Evolutionary conservation across 2,113 vertebrate species (phyloP), one percentile per base, ranked within the genome.

Genomic region (Percopsis transmontana): DNA sequence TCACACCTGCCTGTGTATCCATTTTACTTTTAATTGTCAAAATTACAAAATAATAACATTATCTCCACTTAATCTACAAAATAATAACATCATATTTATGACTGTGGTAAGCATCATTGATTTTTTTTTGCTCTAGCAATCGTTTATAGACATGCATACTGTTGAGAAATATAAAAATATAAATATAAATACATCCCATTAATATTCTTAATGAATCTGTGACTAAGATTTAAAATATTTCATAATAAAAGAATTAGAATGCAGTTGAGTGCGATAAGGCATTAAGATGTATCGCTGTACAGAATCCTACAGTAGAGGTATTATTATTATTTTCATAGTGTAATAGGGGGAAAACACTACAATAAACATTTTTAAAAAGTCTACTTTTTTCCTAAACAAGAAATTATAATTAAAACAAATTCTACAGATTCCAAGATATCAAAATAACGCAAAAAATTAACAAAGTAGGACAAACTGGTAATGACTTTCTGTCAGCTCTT

Each of bases 91-190:
- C 78, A 86, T 77, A 79, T 84, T 85, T 77, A 91, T 90, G 84
- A 91, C 87, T 85, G 83, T 89, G 83, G 76, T 91, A 91, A 93
- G 90, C 89, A 88, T 90, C 80, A 72, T 77, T 69, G 64, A 75
- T 83, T 89, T 78, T 74, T 80, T 70, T 86, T 90, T 87, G 70
- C 87, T 86, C 89, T 88, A 88, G 84, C 81, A 87, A 87, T 72
- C 70, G 84, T 92, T 90, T 87, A 80, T 74, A 91, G 89, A 92
- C 91, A 92, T 92, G 91, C 91, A 91, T 91, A 92, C 87, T 90
- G 91, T 88, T 91, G 89, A 91, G 91, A 93, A 93, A 91, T 93
- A 93, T 92, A 93, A 91, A 93, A 91, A 93, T 93, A 93, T 92
- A 93, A 92, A 92, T 92, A 93, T 93, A 92, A 91, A 92, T 91